Conservation (phyloP, 2,113 vertebrate species). For the Odocoileus hemionus region DNA sequence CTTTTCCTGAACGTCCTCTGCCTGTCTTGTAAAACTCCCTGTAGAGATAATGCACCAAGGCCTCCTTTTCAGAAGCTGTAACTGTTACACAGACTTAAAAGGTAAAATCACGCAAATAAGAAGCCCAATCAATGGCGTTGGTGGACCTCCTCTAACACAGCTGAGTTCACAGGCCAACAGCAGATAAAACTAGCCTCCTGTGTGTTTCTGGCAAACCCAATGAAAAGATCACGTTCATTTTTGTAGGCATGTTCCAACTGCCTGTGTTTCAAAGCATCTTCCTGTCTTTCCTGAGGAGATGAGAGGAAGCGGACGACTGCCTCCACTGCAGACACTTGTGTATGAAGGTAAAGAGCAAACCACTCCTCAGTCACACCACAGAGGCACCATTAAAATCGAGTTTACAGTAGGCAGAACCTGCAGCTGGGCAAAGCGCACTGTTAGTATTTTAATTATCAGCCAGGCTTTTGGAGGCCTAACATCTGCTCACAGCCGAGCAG, state of each 20-base stretch:
- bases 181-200: neutral
- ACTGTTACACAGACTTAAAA: neutral
- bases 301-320: slow-evolving; percentile 76
- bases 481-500: slow-evolving; percentile 84
- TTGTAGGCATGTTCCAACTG: slow-evolving; percentile 60
- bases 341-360: slow-evolving; percentile 79
- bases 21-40: neutral
- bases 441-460: slow-evolving; percentile 87
- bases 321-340: slow-evolving; percentile 80
- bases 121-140: neutral
- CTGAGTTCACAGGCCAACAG: neutral
- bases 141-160: neutral
- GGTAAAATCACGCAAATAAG: neutral
- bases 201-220: slow-evolving; percentile 63
- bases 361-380: slow-evolving; percentile 78
- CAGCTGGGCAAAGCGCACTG: slow-evolving; percentile 86
- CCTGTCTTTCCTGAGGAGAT: slow-evolving; percentile 74
- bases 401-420: slow-evolving; percentile 86
- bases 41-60: neutral
- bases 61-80: slow-evolving; percentile 21
- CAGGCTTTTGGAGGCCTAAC: slow-evolving; percentile 83
- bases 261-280: slow-evolving; percentile 61
- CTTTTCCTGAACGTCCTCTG: neutral
- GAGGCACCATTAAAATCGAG: slow-evolving; percentile 85
- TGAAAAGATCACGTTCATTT: slow-evolving; percentile 41